Conservation (phyloP, 1,140 invertebrate species). For the Solenopsis fugax region DNA sequence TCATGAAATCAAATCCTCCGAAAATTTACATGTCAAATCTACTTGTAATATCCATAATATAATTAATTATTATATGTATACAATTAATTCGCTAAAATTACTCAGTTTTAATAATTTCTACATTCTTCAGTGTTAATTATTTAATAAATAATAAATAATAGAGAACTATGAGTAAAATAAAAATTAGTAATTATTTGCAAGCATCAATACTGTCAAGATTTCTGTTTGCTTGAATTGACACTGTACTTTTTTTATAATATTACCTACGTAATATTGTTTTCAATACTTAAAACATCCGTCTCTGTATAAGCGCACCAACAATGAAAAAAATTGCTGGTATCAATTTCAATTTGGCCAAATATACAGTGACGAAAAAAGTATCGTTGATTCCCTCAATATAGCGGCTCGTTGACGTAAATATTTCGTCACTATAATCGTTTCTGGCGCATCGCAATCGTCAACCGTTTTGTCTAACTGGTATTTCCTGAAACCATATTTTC, state of each 20-base stretch:
- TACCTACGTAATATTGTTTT: neutral
- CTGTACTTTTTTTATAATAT: neutral
- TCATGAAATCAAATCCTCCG: neutral
- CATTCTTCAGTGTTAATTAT: neutral
- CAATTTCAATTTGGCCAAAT: slow-evolving; percentile 40
- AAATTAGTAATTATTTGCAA: neutral
- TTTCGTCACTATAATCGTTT: neutral
- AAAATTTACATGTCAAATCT: slow-evolving; percentile 18
- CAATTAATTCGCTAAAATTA: neutral
- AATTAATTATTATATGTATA: neutral
- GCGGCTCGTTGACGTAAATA: slow-evolving; percentile 3
- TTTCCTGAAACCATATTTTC: slow-evolving; percentile 31
- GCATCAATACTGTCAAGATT: neutral
- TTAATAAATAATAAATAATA: neutral
- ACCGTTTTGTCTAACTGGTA: neutral
- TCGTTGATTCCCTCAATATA: neutral
- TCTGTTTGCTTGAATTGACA: slow-evolving; percentile 9
- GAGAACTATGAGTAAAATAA: neutral
- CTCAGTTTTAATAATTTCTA: neutral
- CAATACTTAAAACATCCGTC: slow-evolving; percentile 10
- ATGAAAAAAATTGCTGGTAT: slow-evolving; percentile 10
- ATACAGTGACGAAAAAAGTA: neutral
- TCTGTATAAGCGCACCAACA: neutral
- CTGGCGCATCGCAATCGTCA: neutral
- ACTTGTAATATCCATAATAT: neutral